These are phyloP conservation scores for Bombyx huttoni DNA, from an alignment of 2,888 invertebrate species.

Conservation along the genomic window DNA sequence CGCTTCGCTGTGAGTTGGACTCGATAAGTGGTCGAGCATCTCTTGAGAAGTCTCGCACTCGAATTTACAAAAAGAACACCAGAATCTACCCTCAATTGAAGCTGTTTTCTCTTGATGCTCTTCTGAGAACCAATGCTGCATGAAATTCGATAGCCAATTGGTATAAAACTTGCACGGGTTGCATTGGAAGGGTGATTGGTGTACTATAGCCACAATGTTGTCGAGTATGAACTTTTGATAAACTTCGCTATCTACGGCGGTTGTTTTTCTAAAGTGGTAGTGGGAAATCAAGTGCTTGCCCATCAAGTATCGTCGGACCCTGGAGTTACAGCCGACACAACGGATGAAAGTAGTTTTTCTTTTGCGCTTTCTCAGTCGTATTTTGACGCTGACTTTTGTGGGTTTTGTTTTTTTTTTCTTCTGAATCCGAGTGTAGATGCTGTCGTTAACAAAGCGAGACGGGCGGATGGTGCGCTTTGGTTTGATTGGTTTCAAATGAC, in stretches of 20 bases:
- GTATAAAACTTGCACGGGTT: constrained; percentile 88
- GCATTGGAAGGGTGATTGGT: constrained; percentile 90
- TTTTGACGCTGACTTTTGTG: constrained; percentile 23
- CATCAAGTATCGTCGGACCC: constrained; percentile 77
- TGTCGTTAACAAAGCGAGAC: constrained; percentile 40
- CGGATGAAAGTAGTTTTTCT: constrained; percentile 73
- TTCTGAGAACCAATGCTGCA: constrained; percentile 81
- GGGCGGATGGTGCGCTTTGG: constrained; percentile 44
- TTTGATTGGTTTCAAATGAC: constrained; percentile 45
- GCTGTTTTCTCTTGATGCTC: constrained; percentile 69
- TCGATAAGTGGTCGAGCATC: constrained; percentile 79
- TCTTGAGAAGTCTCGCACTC: constrained; percentile 74
- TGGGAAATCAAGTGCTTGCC: constrained; percentile 90
- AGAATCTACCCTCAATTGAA: constrained; percentile 73
- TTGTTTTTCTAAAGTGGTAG: constrained; percentile 84
- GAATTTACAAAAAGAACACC: constrained; percentile 83
- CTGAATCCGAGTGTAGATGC: constrained; percentile 31
- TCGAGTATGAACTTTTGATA: constrained; percentile 78
- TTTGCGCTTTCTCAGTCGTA: constrained; percentile 54
- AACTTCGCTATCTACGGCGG: constrained; percentile 68
- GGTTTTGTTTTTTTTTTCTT: constrained; percentile 23
- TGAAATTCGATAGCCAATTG: constrained; percentile 79
- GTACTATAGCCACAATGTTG: constrained; percentile 83
- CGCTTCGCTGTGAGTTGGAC: constrained; percentile 79
- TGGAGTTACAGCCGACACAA: constrained; percentile 81